Percentiles rank a stretch among this genome's conserved stretches.
Evolutionary conservation across 2,888 invertebrate species (phyloP).

Genomic region (Leucophenga montana): DNA sequence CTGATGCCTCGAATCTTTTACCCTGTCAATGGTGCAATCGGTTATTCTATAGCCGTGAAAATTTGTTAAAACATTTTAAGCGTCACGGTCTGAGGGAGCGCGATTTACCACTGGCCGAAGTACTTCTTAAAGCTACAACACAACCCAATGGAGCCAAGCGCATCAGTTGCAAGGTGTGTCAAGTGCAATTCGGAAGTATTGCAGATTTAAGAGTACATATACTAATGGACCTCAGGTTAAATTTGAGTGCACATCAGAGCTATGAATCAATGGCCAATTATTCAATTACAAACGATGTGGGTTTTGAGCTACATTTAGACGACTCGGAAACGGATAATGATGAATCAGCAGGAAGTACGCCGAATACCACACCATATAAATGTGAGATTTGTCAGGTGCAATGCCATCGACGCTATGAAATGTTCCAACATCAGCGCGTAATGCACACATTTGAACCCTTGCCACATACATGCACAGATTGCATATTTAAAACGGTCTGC

Average conservation of each 20-base stretch:
- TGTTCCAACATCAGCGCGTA: background rate
- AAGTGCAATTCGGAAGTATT: constrained; percentile 56
- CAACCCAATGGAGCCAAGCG: constrained; percentile 64
- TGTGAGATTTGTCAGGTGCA: constrained; percentile 14
- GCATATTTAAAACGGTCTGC: constrained; percentile 74
- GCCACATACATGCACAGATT: constrained; percentile 74
- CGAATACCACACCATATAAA: background rate
- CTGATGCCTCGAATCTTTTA: constrained; percentile 57
- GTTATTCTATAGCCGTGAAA: constrained; percentile 65
- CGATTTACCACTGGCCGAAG: constrained; percentile 59
- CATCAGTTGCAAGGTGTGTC: constrained; percentile 65
- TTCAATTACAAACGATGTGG: constrained; percentile 68
- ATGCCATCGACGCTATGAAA: background rate
- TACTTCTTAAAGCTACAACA: constrained; percentile 57
- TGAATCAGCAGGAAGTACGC: background rate
- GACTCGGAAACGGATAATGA: constrained; percentile 72
- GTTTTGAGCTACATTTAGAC: constrained; percentile 68
- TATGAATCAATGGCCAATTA: constrained; percentile 59
- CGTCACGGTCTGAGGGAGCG: constrained; percentile 59
- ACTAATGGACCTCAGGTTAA: constrained; percentile 52
- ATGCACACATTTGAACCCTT: constrained; percentile 72
- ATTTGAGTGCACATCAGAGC: constrained; percentile 49
- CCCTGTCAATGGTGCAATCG: constrained; percentile 69
- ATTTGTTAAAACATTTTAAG: constrained; percentile 65
- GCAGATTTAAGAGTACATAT: constrained; percentile 59